Evolutionary conservation across 2,113 vertebrate species (phyloP), one percentile per base, ranked within the genome.

Genomic region (Anhinga rufa): DNA sequence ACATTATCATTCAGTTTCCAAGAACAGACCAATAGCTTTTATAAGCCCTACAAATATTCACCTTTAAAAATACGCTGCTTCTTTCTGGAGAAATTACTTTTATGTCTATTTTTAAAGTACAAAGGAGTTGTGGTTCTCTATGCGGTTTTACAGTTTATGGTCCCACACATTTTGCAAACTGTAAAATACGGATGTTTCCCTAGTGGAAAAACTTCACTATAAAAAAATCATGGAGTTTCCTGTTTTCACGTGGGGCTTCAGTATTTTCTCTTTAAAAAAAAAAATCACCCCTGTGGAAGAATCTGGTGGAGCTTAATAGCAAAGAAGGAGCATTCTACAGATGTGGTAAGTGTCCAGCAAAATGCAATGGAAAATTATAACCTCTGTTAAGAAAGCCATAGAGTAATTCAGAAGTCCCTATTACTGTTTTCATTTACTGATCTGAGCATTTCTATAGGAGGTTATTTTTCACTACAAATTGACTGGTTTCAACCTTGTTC

Each of bases 41-140:
- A 82, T 71, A 93, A 92, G 54, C 44, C 77, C 81, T 92, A 52
- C 70, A 96, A 92, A 94, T 90, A 94, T 57, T 94, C 95, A 96
- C 90, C 91, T 94, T 95, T 88, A 82, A 95, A 97, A 97, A 95
- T 88, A 83, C 0, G 8, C 60, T 90, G 60, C 65, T 83, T 42
- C 86, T 96, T 97, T 82, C 95, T 93, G 91, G 69, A 94, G 92
- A 93, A 95, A 94, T 95, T 83, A 95, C 77, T 96, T 93, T 95
- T 88, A 92, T 86, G 81, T 95, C 88, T 97, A 92, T 96, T 96
- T 96, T 94, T 93, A 74, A 96, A 96, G 95, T 90, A 96, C 95
- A 96, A 96, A 95, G 93, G 68, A 60, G 76, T 86, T 97, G 94
- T 86, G 95, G 88, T 94, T 95, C 95, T 96, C 92, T 10, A 7